phyloP scores from a whole-genome alignment of 2,797 vertebrate species.

The Aotus griseimembra region DNA sequence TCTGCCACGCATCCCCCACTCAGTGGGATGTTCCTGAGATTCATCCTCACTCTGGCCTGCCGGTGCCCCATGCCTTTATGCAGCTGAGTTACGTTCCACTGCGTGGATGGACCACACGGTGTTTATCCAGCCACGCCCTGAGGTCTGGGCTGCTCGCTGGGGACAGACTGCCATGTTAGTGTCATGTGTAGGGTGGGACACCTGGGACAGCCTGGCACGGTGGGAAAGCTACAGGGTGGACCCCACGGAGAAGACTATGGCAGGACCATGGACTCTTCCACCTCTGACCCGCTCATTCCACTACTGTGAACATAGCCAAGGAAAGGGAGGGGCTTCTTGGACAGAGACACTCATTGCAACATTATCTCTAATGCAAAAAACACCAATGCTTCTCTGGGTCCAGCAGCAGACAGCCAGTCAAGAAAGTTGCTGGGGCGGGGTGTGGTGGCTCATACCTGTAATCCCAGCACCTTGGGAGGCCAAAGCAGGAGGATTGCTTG shows the following conservation, averaged over 20 bases:
- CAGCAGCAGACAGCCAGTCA: neutral
- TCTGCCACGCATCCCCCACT: neutral
- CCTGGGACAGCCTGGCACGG: fast-evolving
- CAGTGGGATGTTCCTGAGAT: fast-evolving
- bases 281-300: fast-evolving
- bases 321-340: neutral
- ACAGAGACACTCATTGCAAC: neutral
- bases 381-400: no score
- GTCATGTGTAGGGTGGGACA: fast-evolving
- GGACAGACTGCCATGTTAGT: neutral
- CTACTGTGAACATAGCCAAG: fast-evolving
- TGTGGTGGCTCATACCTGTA: no score
- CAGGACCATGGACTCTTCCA: fast-evolving
- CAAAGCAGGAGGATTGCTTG: no score
- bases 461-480: no score
- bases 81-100: fast-evolving
- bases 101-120: neutral
- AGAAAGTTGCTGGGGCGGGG: neutral
- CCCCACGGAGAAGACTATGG: fast-evolving
- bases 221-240: neutral
- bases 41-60: fast-evolving
- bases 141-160: neutral
- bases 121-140: no score
- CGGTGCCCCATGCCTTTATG: neutral
- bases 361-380: neutral